Base-by-base conservation (phyloP, 1,140 invertebrate genomes). In the Aphidius gifuensis region DNA sequence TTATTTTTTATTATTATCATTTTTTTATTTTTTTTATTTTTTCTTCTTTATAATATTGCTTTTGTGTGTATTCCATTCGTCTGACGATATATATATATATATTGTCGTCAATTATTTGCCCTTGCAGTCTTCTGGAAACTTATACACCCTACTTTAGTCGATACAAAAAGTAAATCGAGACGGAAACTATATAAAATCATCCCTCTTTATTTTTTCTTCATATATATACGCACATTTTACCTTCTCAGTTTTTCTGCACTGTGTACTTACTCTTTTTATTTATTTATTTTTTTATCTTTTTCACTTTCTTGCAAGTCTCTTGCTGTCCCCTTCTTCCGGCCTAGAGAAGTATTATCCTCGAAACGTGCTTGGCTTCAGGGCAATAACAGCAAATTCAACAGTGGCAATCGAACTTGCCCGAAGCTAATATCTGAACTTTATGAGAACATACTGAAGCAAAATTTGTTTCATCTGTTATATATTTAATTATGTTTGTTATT, bases 321-420 rank as follows among this genome's bases (percentile, higher is more conserved):
- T 4, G 2, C 1, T 32, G 23, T 32, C 23, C 23, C 23, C 54
- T 16, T 58, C 44, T 61, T 64, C 54, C 65, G 58, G 62, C 48
- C 23, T 54, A 21, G 39, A 42, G 6, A 42, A 53, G 57, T 66
- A 66, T 64, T 66, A 64, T 66, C 65, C 44, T 42, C 43, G 45
- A 56, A 64, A 66, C 59, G 65, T 62, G 62, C 62, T n/a, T 49
- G 46, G 58, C 47, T 62, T 51, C 55, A 23, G 60, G 62, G 68
- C 65, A 65, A 66, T 68, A 66, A 73, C 66, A 65, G 66, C 23
- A 32, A 32, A 57, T 58, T 60, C 23, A 39, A 46, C 46, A 67
- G 66, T 66, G 68, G 70, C 71, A 71, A 75, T 73, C 72, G 71
- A 75, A 75, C 68, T 74, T 75, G 47, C 68, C 69, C 51, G 65